A percentile compares a stretch with the other conserved stretches of the same genome.
Conservation (phyloP, 2,888 invertebrate genomes). For the Nephrotoma flavescens region DNA sequence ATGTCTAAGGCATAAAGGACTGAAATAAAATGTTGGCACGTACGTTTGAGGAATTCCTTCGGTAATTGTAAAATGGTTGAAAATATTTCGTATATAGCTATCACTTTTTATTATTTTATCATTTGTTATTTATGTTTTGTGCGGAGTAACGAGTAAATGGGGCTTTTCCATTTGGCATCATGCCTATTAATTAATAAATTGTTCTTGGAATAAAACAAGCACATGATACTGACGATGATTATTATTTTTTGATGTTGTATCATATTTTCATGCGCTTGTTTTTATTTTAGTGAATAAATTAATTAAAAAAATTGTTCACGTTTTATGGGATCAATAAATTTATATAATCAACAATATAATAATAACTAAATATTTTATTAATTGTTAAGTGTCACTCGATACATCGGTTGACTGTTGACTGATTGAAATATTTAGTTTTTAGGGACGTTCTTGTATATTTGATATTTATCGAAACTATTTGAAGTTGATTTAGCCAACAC, state of each 20-base stretch:
- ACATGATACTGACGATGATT: not conserved
- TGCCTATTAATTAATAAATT: not conserved
- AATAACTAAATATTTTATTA: not conserved
- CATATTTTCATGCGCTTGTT: not conserved
- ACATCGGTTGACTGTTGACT: no score
- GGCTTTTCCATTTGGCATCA: not conserved
- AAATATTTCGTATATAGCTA: no score
- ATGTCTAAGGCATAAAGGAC: no score
- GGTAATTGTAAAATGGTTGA: no score
- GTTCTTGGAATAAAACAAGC: not conserved
- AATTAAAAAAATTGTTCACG: not conserved
- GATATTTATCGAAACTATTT: no score
- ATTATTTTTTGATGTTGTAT: not conserved
- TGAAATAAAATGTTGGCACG: no score
- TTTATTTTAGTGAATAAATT: not conserved
- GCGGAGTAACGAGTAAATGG: not conserved
- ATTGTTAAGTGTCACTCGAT: not conserved
- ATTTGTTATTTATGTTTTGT: no score
- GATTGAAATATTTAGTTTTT: no score
- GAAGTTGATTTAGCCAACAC: no score
- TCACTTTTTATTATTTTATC: no score
- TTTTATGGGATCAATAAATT: not conserved
- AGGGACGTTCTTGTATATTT: no score
- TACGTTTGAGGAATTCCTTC: no score
- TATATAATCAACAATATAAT: not conserved